Evolutionary conservation across 2,888 invertebrate genomes (phyloP), one percentile per base, ranked within the genome.

Genomic region (Caenorhabditis sp.): DNA sequence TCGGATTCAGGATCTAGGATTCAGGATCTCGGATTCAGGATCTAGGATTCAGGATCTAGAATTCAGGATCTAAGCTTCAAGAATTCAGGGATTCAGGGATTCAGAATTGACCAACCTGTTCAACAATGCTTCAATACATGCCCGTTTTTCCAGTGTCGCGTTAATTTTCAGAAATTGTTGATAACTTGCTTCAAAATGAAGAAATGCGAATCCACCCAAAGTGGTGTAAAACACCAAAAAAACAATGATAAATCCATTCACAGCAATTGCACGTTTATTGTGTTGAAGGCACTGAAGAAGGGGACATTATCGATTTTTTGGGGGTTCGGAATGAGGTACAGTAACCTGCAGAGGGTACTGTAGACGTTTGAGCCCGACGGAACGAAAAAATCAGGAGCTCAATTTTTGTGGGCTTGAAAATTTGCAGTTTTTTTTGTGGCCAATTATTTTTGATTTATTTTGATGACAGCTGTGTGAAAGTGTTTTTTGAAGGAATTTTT

Each of bases 121-220:
- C 38, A 79, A 49, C 25, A 79, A 49, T 5, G 67, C 59, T 21
- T 79, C 79, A 26, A 79, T 79, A 38, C 79, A 79, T 20, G 63
- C 31, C 43, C 70, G 43, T 57, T 79, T 79, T 14, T 76, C 70
- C n/a, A 72, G 10, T 0, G 77, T 77, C 27, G 72, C 73, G 59
- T 78, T 81, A 43, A 73, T 70, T 50, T 76, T 75, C 36, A 70
- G 67, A 38, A 78, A 77, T 65, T 76, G 70, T 23, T 82, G 77
- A 59, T 81, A 74, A 10, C 69, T 69, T 12, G 67, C 66, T 64
- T 85, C 85, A 53, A 85, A 84, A 60, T 85, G 78, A 49, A 85
- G 74, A 60, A 85, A 85, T 23, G 83, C 76, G 66, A 84, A 84
- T 21, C 84, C 85, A 4, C 85, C 85, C 61, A 86, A 68, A 3